phyloP scores from a whole-genome alignment of 1,140 invertebrate genomes.

The Trachymyrmex cornetzi region DNA sequence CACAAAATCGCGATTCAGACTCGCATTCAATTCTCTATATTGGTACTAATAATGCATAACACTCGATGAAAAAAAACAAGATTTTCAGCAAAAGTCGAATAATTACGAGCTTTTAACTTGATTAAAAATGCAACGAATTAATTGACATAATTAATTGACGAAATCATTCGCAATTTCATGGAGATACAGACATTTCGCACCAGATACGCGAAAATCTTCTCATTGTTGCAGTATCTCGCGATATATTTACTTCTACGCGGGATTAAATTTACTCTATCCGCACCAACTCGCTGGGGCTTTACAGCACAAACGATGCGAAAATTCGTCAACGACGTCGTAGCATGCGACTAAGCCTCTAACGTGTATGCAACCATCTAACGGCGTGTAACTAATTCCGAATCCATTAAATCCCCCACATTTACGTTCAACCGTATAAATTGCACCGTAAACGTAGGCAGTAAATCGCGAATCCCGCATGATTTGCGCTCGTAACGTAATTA shows the following conservation, averaged over 20 bases:
- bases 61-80: background rate
- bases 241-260: constrained; percentile 8
- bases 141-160: background rate
- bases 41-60: background rate
- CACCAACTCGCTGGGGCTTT: constrained; percentile 25
- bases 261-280: constrained; percentile 46
- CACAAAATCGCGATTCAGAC: background rate
- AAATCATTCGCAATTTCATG: background rate
- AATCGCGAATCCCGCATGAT: constrained; percentile 47
- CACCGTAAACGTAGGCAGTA: constrained; percentile 50
- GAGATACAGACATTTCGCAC: background rate
- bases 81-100: background rate
- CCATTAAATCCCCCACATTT: constrained; percentile 58
- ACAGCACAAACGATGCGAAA: constrained; percentile 50
- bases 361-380: constrained; percentile 57
- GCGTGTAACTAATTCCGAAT: constrained; percentile 62
- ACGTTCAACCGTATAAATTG: constrained; percentile 60
- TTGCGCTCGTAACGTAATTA: constrained; percentile 50
- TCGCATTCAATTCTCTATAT: background rate
- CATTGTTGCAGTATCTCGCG: background rate
- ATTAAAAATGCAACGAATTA: background rate
- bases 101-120: background rate
- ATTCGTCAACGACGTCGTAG: constrained; percentile 59
- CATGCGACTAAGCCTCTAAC: constrained; percentile 51
- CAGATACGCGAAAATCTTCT: background rate